These are phyloP conservation scores for Agriotes lineatus DNA, from an alignment of 2,888 invertebrate genomes.

Conservation along the genomic window DNA sequence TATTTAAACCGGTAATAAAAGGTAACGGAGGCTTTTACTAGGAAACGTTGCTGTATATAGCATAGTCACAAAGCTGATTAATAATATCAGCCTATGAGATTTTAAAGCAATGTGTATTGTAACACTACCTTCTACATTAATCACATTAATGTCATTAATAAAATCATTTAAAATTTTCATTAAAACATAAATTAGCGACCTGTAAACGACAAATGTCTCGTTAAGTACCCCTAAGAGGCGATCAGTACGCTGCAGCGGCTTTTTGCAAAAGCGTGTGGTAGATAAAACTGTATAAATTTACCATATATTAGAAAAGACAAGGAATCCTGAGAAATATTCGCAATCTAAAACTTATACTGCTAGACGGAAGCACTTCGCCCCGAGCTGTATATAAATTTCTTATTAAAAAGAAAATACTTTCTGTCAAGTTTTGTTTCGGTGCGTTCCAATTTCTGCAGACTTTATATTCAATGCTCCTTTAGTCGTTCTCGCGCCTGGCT, in stretches of 20 bases:
- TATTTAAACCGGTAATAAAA: too few species aligned
- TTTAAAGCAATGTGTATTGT: too few species aligned
- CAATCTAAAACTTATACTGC: constrained; percentile 40
- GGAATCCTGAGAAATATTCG: constrained; percentile 38
- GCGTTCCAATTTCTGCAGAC: constrained; percentile 40
- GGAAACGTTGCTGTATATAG: too few species aligned
- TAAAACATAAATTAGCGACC: too few species aligned
- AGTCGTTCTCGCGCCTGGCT: constrained; percentile 34
- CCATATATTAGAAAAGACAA: constrained; percentile 34
- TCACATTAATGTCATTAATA: too few species aligned
- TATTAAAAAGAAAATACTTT: constrained; percentile 47
- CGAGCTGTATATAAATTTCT: constrained; percentile 47
- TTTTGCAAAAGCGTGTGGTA: constrained; percentile 15
- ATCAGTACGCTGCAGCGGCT: not conserved
- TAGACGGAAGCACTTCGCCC: constrained; percentile 41
- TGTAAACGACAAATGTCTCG: too few species aligned
- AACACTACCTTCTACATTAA: too few species aligned
- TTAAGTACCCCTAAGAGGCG: too few species aligned
- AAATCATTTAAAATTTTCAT: too few species aligned
- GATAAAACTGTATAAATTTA: constrained; percentile 25
- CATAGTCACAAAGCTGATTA: too few species aligned
- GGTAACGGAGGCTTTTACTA: too few species aligned
- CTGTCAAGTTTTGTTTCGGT: constrained; percentile 45
- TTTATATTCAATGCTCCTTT: constrained; percentile 39
- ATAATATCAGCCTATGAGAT: too few species aligned